Evolutionary conservation across 1,140 invertebrate species (phyloP), one percentile per base, ranked within the genome.

Genomic region (Drosophila bifasciata): DNA sequence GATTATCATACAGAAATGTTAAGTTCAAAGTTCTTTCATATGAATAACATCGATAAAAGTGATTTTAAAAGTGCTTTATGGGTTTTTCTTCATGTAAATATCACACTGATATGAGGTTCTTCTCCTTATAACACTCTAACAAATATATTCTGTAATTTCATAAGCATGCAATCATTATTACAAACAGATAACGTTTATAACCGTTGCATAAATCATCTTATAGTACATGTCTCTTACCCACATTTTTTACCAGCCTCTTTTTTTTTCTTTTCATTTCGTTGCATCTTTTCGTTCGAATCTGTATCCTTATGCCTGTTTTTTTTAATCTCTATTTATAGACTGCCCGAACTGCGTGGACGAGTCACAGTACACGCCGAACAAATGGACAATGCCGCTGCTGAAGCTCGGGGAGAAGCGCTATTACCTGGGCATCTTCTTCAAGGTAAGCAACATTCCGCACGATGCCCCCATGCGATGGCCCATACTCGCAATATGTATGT

Each of bases 401-500:
- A 96, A 96, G 91, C 94, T 96, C 21, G 96, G 96, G 16, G 96
- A 97, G 84, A 97, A 97, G 91, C 92, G 95, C 89, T 97, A 97
- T 91, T 97, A 97, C 91, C 93, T 97, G 67, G 96, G 96, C 90
- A 97, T 97, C 90, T 97, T 97, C 92, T 97, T 97, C 92, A 97
- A 97, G 96, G 96, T 97, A 94, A 93, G 86, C 77, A 9, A 59
- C 90, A 89, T 91, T 90, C 88, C 73, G 11, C 32, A 36, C 32
- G 7, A 55, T 49, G 45, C 63, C 46, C 46, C 70, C 72, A 61
- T 69, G 68, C 62, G 62, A 75, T 55, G 76, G 69, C 70, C 67
- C 58, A 59, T 62, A 52, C 48, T 36, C 13, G 17, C 3, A 55
- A 63, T 53, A 32, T n/a, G n/a, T n/a, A n/a, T n/a, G n/a, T n/a